phyloP scores from a whole-genome alignment of 2,113 vertebrate genomes.

The Mus pahari region DNA sequence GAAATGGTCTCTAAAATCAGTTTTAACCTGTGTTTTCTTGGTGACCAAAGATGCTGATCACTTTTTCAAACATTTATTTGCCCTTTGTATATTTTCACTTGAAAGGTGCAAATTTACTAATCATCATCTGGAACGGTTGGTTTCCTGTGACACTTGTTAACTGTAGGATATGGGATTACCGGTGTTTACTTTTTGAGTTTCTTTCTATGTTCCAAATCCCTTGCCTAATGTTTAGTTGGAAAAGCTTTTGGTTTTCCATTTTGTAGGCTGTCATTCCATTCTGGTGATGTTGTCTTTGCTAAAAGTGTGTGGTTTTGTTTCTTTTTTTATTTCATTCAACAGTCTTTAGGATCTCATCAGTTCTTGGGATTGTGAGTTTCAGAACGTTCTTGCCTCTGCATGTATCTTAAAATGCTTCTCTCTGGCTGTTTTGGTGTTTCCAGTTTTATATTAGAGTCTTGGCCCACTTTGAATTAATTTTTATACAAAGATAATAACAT shows the following conservation, averaged over 20 bases:
- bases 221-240: background rate
- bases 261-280: background rate
- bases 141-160: background rate
- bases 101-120: background rate
- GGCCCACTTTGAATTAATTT: background rate
- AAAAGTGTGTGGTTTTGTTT: background rate
- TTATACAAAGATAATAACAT: background rate
- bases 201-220: background rate
- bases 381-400: background rate
- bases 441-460: background rate
- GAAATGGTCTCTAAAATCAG: background rate
- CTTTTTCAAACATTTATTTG: background rate
- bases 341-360: background rate
- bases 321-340: background rate
- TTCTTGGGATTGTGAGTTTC: background rate
- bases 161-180: background rate
- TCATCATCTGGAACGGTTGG: background rate
- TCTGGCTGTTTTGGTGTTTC: background rate
- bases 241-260: background rate
- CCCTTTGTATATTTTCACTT: background rate
- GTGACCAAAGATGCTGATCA: background rate
- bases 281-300: background rate
- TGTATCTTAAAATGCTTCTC: background rate
- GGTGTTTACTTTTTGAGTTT: background rate
- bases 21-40: background rate